These are phyloP conservation scores for Stratiomys singularior DNA, from an alignment of 2,888 invertebrate species.

Conservation along the genomic window DNA sequence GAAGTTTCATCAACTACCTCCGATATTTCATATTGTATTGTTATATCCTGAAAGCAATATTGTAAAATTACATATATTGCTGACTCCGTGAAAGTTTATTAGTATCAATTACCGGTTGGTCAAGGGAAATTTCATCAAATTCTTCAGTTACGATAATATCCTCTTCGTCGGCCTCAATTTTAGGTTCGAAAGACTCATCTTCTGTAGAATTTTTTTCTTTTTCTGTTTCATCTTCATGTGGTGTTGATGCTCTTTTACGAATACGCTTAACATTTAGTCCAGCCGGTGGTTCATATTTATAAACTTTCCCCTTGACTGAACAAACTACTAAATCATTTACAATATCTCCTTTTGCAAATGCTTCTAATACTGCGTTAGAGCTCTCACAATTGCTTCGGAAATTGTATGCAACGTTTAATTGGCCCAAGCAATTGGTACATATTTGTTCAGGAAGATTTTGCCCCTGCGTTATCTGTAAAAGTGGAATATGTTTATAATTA, in stretches of 20 bases:
- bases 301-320: slow-evolving; percentile 43
- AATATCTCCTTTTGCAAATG: slow-evolving; percentile 53
- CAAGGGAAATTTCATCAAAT: background rate
- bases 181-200: no score
- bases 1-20: slow-evolving; percentile 8
- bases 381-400: slow-evolving; percentile 62
- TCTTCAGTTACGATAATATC: background rate
- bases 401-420: slow-evolving; percentile 60
- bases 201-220: background rate
- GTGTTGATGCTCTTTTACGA: background rate
- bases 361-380: slow-evolving; percentile 59
- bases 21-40: background rate
- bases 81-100: no score
- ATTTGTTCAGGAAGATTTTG: slow-evolving; percentile 61
- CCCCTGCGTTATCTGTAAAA: slow-evolving; percentile 55
- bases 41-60: background rate
- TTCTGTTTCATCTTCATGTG: background rate
- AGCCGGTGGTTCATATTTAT: slow-evolving; percentile 50
- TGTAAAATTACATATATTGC: background rate
- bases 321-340: slow-evolving; percentile 41
- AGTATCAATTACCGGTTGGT: background rate
- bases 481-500: background rate
- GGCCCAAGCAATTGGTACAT: slow-evolving; percentile 59
- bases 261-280: slow-evolving; percentile 51
- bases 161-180: slow-evolving; percentile 18